Evolutionary conservation across 2,113 vertebrate species (phyloP), one percentile per base, ranked within the genome.

Genomic region (Copsychus sechellarum): DNA sequence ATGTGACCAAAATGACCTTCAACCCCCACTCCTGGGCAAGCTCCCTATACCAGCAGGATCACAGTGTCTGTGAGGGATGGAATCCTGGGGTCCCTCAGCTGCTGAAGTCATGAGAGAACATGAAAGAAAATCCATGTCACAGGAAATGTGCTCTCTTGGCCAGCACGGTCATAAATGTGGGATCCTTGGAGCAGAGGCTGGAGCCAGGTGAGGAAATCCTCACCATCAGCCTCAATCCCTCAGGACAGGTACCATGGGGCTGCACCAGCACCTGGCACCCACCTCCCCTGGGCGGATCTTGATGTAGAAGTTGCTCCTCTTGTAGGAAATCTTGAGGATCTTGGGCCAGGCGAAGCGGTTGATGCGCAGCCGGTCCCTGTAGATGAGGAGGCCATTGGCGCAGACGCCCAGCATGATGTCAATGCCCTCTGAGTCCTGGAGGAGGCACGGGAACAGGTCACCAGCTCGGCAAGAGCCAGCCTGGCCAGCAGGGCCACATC

Each of bases 291-390:
- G 99, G 61, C 99, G 98, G 84, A 99, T 99, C 97, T 99, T 99
- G 95, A 99, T 99, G 97, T 99, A 99, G 96, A 99, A 99, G 98
- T 99, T 99, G 97, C 99, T 99, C 95, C 99, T 98, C 94, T 99
- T 99, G 64, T 99, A 99, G 57, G 99, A 99, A 95, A 99, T 99
- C 97, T 99, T 99, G n/a, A 99, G 99, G 95, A 99, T 99, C 98
- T 99, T 99, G 89, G 99, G 99, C 99, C 99, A 99, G 92, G 99
- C 99, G 1, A 99, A 99, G 79, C 99, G 99, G 96, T 99, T 99
- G 98, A 99, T 99, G 96, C 99, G 98, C 96, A 99, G 98, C 43
- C 99, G 98, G 88, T 99, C 99, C 31, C 99, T 98, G 97, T 99
- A 99, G 94, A 99, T 99, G 69, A 99, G 98, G 81, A 99, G 98